Evolutionary conservation across 2,797 vertebrate genomes (phyloP), one percentile per base, ranked within the genome.

Genomic region (Neosalanx taihuensis): DNA sequence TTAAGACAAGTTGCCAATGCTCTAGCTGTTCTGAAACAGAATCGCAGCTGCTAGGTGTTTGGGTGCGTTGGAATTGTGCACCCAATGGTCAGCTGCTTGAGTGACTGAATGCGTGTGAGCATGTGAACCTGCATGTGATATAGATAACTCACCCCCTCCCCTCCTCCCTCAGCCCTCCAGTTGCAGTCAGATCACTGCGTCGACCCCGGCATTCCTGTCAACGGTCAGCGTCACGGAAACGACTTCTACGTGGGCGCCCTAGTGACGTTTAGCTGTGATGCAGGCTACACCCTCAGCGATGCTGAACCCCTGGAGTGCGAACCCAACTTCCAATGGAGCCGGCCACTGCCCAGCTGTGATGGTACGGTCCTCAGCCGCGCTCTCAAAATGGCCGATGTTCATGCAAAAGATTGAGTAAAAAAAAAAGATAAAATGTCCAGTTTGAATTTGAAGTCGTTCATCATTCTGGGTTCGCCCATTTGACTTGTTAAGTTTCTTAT

Each of bases 301-400:
- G 64, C 70, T 0, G 92, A 97, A 78, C 94, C 96, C 64, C 89
- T 99, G 72, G 96, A 98, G 83, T 99, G 98, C n/a, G 97, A 99
- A 83, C 97, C 97, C 2, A 99, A 99, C 91, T 99, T 99, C 82
- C 98, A 99, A 87, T 99, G 98, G 98, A 99, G 97, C 81, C 94
- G 94, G 1, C 95, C 97, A 0, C 94, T 99, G 75, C 97, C 98
- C 69, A 98, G 95, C 91, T 99, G 98, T 1, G 97, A 99, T 91
- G 98, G 98, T 99, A 91, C 2, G 84, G 64, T 75, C 78, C 79
- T 59, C 59, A 37, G 9, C 58, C 26, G 18, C 26, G 18, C 23
- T 63, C 60, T 33, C 59, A 64, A 56, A 69, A 69, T 20, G 46
- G 41, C 67, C 64, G 10, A 37, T 56, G 17, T 17, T 64, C 5